Base-by-base conservation (phyloP, 2,797 vertebrate species). In the Sardinella longiceps region DNA sequence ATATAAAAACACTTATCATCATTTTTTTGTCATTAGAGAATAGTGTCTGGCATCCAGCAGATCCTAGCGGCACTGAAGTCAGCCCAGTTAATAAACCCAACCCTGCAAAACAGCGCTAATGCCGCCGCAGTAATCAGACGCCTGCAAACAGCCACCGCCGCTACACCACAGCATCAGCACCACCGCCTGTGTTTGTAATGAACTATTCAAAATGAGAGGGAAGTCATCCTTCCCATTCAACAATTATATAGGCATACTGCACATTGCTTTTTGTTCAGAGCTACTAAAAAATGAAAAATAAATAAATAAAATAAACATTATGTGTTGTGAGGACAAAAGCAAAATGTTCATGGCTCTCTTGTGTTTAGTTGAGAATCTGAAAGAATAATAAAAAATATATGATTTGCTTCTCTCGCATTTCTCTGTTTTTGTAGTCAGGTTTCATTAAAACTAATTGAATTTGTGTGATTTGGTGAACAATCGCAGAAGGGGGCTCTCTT, bases 121-220 rank as follows among this genome's bases (percentile, higher is more conserved):
- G n/a, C n/a, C n/a, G 20, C 37, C 18, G 33, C 37, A 20, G 37
- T 43, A 43, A 77, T 70, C 15, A 37, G 66, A 20, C 20, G 18
- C 14, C 66, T 37, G 70, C 0, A 15, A 23, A 20, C 15, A 23
- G 63, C 14, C 63, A 7, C 20, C 23, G 11, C 15, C 2, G 37
- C 18, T 23, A n/a, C n/a, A n/a, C n/a, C n/a, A n/a, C n/a, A n/a
- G 18, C 7, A 43, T 77, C 18, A 77, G 18, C 18, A 77, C 20
- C 70, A 77, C 33, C 37, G 18, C 23, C 70, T 77, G 70, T 33
- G 70, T 77, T 77, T 43, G 70, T 12, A 77, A 77, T 39, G 33
- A 43, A 30, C 70, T 11, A 43, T 14, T 20, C 3, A 3, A 20
- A 37, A 39, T 18, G 23, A 12, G 14, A 20, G 2, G 37, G 15